These are phyloP conservation scores for Chymomyza fuscimana DNA, from an alignment of 2,888 invertebrate genomes.

Conservation along the genomic window DNA sequence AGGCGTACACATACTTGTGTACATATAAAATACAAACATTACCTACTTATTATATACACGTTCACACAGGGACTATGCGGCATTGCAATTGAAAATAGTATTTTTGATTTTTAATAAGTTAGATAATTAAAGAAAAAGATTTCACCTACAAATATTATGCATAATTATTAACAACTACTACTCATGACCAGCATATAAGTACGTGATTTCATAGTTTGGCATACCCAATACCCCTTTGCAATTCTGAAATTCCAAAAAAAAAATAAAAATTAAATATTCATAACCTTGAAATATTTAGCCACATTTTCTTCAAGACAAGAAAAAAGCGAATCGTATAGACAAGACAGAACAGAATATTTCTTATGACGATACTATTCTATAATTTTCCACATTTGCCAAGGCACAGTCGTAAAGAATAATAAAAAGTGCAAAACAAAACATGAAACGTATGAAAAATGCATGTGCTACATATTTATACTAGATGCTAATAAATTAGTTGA, in stretches of 20 bases:
- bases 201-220: background rate
- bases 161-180: background rate
- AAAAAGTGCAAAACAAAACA: background rate
- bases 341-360: too few species aligned
- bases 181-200: too few species aligned
- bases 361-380: background rate
- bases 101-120: background rate
- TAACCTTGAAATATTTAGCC: constrained; percentile 49
- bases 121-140: background rate
- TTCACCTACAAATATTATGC: too few species aligned
- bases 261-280: constrained; percentile 38
- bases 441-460: background rate
- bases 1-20: background rate
- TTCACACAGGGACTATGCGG: background rate
- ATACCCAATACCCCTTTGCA: background rate
- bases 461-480: constrained; percentile 7
- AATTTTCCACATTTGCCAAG: background rate
- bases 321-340: constrained; percentile 11
- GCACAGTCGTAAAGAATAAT: too few species aligned
- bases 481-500: constrained; percentile 16
- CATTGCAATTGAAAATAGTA: background rate
- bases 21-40: background rate
- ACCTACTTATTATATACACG: background rate
- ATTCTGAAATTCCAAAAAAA: constrained; percentile 17
- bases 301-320: constrained; percentile 15